Percentiles rank a stretch among this genome's conserved stretches.
phyloP scores from a whole-genome alignment of 2,797 vertebrate species.

The Enteromius treurensis region DNA sequence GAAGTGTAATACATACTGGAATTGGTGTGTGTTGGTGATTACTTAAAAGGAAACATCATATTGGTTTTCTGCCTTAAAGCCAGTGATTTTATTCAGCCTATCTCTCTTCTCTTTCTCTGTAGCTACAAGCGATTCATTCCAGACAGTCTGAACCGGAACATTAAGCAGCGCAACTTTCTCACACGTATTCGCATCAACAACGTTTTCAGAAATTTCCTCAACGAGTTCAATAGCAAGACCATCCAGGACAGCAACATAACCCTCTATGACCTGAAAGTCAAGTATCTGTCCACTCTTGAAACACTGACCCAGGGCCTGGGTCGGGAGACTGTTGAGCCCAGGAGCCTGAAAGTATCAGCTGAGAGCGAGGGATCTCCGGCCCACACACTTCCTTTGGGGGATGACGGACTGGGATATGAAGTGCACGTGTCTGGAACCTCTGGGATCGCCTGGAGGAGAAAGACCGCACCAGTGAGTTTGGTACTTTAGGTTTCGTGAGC shows the following conservation, averaged over 20 bases:
- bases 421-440: conserved; percentile 88
- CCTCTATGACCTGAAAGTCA: conserved; percentile 92
- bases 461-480: conserved; percentile 79
- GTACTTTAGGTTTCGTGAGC: neutral
- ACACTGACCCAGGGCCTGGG: conserved; percentile 88
- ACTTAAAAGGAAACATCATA: neutral
- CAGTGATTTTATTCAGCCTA: neutral
- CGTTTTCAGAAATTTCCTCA: conserved; percentile 96
- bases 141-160: conserved; percentile 87
- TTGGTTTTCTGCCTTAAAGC: neutral
- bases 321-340: conserved; percentile 84
- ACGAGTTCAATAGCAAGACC: conserved; percentile 93
- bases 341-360: conserved; percentile 76
- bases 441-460: conserved; percentile 91
- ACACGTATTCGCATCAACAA: conserved; percentile 95
- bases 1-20: neutral
- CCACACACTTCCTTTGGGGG: conserved; percentile 46
- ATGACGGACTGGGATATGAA: conserved; percentile 74
- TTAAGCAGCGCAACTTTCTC: conserved; percentile 92
- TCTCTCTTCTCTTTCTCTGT: conserved; percentile 28
- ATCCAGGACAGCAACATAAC: conserved; percentile 90
- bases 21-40: neutral
- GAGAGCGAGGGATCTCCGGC: conserved; percentile 80
- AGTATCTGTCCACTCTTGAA: conserved; percentile 95
- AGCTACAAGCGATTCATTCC: conserved; percentile 96